These are phyloP conservation scores for Cosmia trapezina DNA, from an alignment of 2,888 invertebrate genomes.

Conservation along the genomic window DNA sequence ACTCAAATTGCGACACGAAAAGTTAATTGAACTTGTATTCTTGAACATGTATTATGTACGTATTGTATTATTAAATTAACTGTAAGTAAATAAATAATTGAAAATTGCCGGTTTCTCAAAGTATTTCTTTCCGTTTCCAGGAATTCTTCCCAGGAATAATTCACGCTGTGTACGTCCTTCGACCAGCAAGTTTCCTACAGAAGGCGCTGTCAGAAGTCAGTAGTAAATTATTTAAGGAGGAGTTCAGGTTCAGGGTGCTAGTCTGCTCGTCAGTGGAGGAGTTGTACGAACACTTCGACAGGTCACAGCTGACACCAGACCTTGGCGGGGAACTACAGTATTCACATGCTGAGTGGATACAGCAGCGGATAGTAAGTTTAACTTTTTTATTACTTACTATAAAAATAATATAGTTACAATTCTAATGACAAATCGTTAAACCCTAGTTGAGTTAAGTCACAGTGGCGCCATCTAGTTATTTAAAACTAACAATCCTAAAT, in stretches of 20 bases:
- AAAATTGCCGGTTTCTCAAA: neutral
- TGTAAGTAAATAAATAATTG: neutral
- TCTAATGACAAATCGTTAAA: neutral
- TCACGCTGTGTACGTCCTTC: conserved; percentile 97
- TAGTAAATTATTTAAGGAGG: conserved; percentile 96
- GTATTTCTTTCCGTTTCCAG: conserved; percentile 88
- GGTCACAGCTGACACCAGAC: conserved; percentile 96
- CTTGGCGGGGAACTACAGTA: conserved; percentile 97
- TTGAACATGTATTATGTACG: no score
- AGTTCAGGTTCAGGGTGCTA: conserved; percentile 97
- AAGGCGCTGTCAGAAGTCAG: conserved; percentile 99
- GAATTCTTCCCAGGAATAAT: conserved; percentile 98
- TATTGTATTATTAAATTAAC: neutral
- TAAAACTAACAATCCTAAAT: conserved; percentile 54
- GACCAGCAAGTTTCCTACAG: conserved; percentile 98
- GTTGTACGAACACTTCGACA: conserved; percentile 95
- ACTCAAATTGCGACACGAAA: no score
- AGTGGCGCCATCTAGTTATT: conserved; percentile 61
- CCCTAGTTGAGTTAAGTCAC: neutral
- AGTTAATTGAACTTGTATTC: no score
- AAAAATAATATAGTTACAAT: neutral
- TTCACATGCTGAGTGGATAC: conserved; percentile 98
- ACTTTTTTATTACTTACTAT: neutral
- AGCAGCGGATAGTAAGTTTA: conserved; percentile 96
- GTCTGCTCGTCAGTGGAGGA: conserved; percentile 96